Conservation (phyloP, 2,113 vertebrate species). For the Bujurquina vittata region DNA sequence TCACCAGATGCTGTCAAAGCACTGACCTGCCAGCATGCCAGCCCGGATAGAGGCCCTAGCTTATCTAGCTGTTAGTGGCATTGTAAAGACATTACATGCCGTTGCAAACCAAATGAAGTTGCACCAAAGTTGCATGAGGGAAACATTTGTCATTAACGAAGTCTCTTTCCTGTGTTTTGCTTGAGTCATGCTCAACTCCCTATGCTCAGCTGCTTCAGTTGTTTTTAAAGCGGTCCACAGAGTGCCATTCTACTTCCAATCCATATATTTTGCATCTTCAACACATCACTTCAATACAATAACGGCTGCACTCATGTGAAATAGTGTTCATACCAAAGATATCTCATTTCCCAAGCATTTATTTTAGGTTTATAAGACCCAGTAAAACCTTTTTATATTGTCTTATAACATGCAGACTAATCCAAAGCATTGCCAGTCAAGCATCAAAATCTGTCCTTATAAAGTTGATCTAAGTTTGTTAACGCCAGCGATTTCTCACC, state of each 20-base stretch:
- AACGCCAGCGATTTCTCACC: not conserved
- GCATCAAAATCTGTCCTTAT: slow-evolving; percentile 1
- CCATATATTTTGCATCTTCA: not conserved
- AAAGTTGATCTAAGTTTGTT: not conserved
- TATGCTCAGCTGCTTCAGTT: slow-evolving; percentile 19
- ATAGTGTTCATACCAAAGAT: not conserved
- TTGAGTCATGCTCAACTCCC: slow-evolving; percentile 46
- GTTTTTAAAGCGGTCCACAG: slow-evolving; percentile 25
- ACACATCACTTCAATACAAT: not conserved
- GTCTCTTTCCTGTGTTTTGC: slow-evolving; percentile 56
- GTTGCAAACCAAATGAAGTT: slow-evolving; percentile 57
- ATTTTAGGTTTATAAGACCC: not conserved
- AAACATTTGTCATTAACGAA: slow-evolving; percentile 39
- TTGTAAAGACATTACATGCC: slow-evolving; percentile 73
- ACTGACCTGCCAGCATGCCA: slow-evolving; percentile 40
- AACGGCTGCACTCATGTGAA: slow-evolving; percentile 1
- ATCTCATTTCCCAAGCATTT: not conserved
- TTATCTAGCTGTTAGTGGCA: slow-evolving; percentile 37
- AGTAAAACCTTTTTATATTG: not conserved
- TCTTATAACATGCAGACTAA: slow-evolving; percentile 1
- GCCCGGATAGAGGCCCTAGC: slow-evolving; percentile 21
- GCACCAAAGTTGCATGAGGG: slow-evolving; percentile 42
- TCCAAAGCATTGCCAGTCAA: not conserved
- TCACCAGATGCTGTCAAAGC: slow-evolving; percentile 50
- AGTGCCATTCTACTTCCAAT: not conserved